These are phyloP conservation scores for Gallinago nigripennis DNA, from an alignment of 2,797 vertebrate genomes.

Conservation along the genomic window DNA sequence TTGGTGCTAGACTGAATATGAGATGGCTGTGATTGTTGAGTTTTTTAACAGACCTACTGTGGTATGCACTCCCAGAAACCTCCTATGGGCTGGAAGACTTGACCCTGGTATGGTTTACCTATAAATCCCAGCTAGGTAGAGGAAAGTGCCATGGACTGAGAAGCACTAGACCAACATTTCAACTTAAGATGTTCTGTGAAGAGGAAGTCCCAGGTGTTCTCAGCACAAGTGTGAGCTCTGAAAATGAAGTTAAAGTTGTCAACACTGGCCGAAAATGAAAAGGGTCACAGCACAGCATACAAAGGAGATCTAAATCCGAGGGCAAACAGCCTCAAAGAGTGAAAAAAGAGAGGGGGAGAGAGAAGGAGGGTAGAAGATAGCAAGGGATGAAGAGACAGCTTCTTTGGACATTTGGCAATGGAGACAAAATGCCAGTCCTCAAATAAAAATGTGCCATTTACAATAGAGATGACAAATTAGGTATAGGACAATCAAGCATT, in stretches of 20 bases:
- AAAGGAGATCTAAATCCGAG: background rate
- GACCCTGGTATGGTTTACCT: background rate
- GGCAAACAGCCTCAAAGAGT: background rate
- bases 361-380: background rate
- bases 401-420: background rate
- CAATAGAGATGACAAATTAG: background rate
- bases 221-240: background rate
- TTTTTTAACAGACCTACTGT: background rate
- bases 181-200: background rate
- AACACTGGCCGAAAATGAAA: background rate
- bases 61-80: background rate
- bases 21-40: background rate
- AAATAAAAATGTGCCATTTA: background rate
- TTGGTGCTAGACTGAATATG: background rate
- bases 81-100: background rate
- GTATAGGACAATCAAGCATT: background rate
- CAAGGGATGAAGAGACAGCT: background rate
- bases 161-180: background rate
- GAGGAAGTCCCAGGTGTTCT: background rate
- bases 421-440: background rate
- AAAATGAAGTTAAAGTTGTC: background rate
- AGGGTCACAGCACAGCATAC: accelerated
- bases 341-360: background rate
- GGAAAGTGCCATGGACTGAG: background rate
- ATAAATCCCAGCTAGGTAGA: background rate